These are phyloP conservation scores for Ciconia maguari DNA, from an alignment of 2,113 vertebrate species.

Conservation along the genomic window DNA sequence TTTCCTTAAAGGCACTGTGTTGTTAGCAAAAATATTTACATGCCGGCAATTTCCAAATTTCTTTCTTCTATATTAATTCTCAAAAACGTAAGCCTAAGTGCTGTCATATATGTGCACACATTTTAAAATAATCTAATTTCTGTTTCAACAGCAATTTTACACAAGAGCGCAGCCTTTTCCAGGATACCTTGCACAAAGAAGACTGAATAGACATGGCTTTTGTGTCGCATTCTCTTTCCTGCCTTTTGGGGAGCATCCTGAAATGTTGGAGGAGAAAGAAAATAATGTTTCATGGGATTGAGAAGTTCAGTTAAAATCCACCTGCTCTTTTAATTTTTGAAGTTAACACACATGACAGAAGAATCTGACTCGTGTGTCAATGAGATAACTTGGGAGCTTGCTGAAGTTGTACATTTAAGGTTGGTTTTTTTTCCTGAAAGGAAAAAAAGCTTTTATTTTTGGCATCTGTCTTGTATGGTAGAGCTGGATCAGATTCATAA, in stretches of 20 bases:
- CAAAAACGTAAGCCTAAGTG: not conserved
- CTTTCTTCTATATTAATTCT: not conserved
- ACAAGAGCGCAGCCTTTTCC: slow-evolving; percentile 8
- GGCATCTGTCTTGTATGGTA: not conserved
- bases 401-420: not conserved
- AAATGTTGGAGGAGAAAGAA: slow-evolving; percentile 17
- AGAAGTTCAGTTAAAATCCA: slow-evolving; percentile 2
- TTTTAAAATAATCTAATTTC: slow-evolving; percentile 2
- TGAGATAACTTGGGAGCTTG: not conserved
- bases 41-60: not conserved
- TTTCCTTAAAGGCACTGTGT: not conserved
- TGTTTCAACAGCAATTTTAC: slow-evolving; percentile 55
- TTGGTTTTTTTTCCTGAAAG: not conserved
- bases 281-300: not conserved
- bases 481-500: not conserved
- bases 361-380: not conserved
- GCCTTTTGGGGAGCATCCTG: slow-evolving; percentile 12
- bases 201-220: slow-evolving; percentile 19
- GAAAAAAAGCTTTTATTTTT: not conserved
- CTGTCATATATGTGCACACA: not conserved
- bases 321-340: slow-evolving; percentile 7
- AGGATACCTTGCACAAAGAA: slow-evolving; percentile 28
- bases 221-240: slow-evolving; percentile 45
- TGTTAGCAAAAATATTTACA: not conserved
- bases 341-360: not conserved